Base-by-base conservation (phyloP, 2,113 vertebrate species). In the Myrmophylax atrothorax region DNA sequence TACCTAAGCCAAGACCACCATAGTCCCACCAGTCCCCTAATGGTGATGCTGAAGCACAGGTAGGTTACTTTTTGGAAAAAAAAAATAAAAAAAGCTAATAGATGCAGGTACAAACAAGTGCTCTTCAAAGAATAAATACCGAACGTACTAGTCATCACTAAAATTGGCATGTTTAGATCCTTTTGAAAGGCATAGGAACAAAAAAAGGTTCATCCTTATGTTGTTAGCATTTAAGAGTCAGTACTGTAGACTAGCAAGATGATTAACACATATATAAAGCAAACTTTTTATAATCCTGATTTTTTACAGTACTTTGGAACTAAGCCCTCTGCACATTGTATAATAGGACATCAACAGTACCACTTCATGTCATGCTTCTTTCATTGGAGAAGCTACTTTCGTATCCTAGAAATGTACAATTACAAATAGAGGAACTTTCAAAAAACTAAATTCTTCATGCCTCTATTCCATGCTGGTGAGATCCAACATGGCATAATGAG, bases 1-100 rank as follows among this genome's bases (percentile, higher is more conserved):
- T 23, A 29, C 58, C 69, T 20, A 60, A 86, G 12, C 20, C 47
- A 63, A 81, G 42, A 62, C 62, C 37, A 3, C 33, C 56, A 3
- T 9, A 10, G 55, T 92, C 91, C 85, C 92, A 28, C 5, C 19
- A 33, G 35, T 73, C 55, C 55, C 94, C 96, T 70, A 58, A 75
- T 1, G 85, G 84, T 96, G 97, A 95, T 78, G 53, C 95, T 90
- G 91, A 91, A 96, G 63, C 76, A 89, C 84, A 69, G 28, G 40
- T 2, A 78, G 59, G 28, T 26, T 26, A 29, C 7, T 31, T 73
- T 26, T 28, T 18, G 68, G 6, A 6, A 55, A 66, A 70, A 12
- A 18, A 20, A 78, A 18, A 6, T 44, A 62, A 70, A 26, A 12
- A 17, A 20, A 78, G 18, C 19, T 44, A 14, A 31, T 4, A 18